These are phyloP conservation scores for Alauda arvensis DNA, from an alignment of 2,797 vertebrate species.

Conservation along the genomic window DNA sequence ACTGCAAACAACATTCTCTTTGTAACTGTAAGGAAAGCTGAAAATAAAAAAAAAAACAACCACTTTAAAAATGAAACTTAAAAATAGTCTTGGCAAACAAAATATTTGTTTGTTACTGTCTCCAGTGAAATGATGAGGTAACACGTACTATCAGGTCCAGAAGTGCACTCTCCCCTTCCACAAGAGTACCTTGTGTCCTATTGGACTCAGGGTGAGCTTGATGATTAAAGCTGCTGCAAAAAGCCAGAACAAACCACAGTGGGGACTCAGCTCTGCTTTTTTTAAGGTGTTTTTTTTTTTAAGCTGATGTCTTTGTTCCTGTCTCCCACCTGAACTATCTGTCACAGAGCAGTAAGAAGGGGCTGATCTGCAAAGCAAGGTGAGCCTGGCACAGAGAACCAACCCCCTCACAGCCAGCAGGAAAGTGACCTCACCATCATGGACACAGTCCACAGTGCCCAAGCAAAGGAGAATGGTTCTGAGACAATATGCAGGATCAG, in stretches of 20 bases:
- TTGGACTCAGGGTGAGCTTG: background rate
- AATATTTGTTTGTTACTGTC: background rate
- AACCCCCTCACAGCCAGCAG: background rate
- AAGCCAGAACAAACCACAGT: background rate
- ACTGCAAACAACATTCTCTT: fast-evolving
- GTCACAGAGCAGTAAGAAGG: background rate
- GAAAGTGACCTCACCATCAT: background rate
- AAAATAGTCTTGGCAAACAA: background rate
- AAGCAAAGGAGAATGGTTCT: background rate
- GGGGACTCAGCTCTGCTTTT: background rate
- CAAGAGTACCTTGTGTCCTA: background rate
- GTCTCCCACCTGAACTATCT: background rate
- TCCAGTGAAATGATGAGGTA: background rate
- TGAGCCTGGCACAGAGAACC: background rate
- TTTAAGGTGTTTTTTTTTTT: background rate
- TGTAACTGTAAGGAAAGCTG: background rate
- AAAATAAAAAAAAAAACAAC: fast-evolving
- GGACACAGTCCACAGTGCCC: background rate
- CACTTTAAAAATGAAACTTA: background rate
- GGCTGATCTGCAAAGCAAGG: background rate
- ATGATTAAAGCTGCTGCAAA: background rate
- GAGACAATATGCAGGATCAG: background rate
- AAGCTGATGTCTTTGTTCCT: background rate
- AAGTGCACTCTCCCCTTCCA: background rate
- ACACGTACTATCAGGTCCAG: background rate